Evolutionary conservation across 2,888 invertebrate genomes (phyloP).

Genomic region (Trilocha varians): DNA sequence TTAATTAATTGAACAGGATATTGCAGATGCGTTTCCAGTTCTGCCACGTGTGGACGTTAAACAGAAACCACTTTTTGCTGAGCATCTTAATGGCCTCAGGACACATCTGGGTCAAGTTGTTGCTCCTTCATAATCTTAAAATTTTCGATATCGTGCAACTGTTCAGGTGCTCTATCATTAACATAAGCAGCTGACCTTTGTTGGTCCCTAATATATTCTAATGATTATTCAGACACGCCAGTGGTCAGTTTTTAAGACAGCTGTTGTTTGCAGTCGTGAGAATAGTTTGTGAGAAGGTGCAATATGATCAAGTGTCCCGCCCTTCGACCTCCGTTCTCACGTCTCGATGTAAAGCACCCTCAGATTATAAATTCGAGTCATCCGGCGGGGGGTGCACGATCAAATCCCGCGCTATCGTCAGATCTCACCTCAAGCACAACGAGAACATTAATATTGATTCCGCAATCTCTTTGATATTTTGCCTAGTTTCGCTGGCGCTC

Average conservation of each 20-base stretch:
- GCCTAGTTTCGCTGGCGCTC: constrained; percentile 48
- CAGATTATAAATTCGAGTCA: constrained; percentile 63
- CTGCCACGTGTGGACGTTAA: constrained; percentile 42
- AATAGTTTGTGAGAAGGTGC: constrained; percentile 57
- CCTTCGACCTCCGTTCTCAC: constrained; percentile 62
- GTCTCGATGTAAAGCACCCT: constrained; percentile 50
- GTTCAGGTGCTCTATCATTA: constrained; percentile 45
- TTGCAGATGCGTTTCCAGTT: constrained; percentile 51
- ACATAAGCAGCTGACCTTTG: constrained; percentile 62
- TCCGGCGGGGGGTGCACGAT: constrained; percentile 43
- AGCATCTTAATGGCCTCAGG: too few species aligned
- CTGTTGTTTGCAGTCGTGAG: constrained; percentile 59
- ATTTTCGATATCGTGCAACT: constrained; percentile 37
- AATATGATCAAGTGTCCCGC: constrained; percentile 61
- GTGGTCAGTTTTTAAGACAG: constrained; percentile 44
- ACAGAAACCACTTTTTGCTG: constrained; percentile 52
- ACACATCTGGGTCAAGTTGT: too few species aligned
- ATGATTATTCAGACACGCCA: constrained; percentile 51
- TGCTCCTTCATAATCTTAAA: constrained; percentile 17
- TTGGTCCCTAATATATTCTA: constrained; percentile 61
- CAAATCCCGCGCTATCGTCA: constrained; percentile 33
- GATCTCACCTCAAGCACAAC: constrained; percentile 57
- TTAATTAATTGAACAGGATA: constrained; percentile 45
- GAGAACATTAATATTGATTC: constrained; percentile 68
- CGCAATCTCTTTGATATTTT: constrained; percentile 56